Evolutionary conservation across 2,888 invertebrate genomes (phyloP).

Genomic region (Dione vanillae): DNA sequence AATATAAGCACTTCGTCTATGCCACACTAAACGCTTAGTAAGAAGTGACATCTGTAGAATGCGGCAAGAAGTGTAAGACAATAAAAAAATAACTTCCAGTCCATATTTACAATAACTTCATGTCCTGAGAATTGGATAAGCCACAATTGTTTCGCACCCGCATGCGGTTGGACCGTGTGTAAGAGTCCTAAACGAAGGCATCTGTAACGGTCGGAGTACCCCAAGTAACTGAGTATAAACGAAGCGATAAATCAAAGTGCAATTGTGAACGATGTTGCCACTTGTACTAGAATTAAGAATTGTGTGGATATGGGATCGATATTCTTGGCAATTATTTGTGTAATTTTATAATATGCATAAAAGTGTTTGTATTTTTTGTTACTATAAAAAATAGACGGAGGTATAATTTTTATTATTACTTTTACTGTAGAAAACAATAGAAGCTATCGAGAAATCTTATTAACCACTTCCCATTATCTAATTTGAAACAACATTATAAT

Average conservation of each 20-base stretch:
- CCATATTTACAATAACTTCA: neutral
- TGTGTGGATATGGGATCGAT: slow-evolving; percentile 67
- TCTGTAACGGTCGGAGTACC: slow-evolving; percentile 49
- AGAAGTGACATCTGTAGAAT: neutral
- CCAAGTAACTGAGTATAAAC: slow-evolving; percentile 66
- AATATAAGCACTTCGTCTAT: too few relatives aligned
- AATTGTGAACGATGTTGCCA: slow-evolving; percentile 67
- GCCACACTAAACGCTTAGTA: neutral
- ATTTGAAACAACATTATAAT: too few relatives aligned
- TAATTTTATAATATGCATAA: too few relatives aligned
- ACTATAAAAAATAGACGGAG: too few relatives aligned
- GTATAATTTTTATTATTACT: too few relatives aligned
- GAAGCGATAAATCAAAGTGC: slow-evolving; percentile 71
- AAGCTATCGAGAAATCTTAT: too few relatives aligned
- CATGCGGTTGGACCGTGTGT: slow-evolving; percentile 39
- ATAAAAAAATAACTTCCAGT: neutral
- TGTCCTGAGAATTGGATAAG: slow-evolving; percentile 15
- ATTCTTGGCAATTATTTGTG: slow-evolving; percentile 42
- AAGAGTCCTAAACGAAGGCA: slow-evolving; percentile 43
- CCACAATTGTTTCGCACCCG: slow-evolving; percentile 34
- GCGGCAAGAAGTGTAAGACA: neutral
- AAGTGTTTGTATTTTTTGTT: too few relatives aligned
- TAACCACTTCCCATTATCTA: too few relatives aligned
- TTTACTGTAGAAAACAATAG: too few relatives aligned
- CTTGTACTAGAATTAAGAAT: slow-evolving; percentile 64